Evolutionary conservation across 2,113 vertebrate genomes (phyloP).

Genomic region (Zeus faber): DNA sequence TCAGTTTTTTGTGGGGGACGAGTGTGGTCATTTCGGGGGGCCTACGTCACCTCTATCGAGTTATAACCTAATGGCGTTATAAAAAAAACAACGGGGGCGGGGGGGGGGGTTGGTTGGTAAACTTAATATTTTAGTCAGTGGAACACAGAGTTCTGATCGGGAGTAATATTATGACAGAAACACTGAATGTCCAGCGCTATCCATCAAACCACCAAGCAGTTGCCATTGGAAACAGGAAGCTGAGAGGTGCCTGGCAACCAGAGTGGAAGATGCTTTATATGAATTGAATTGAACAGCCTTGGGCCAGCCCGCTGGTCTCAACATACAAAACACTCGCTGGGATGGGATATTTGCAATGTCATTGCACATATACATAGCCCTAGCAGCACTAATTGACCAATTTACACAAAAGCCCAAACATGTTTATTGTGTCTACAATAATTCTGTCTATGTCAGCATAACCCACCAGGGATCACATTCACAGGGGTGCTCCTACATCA

Average conservation of each 20-base stretch:
- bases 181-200: constrained; percentile 63
- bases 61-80: no score
- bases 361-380: constrained; percentile 21
- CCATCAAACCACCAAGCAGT: constrained; percentile 70
- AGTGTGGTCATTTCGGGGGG: no score
- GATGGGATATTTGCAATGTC: constrained; percentile 20
- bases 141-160: constrained; percentile 43
- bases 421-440: no score
- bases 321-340: constrained; percentile 27
- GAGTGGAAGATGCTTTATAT: constrained; percentile 60
- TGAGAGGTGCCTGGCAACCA: constrained; percentile 72
- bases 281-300: constrained; percentile 50
- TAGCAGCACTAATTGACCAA: constrained; percentile 1
- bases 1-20: no score
- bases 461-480: no score
- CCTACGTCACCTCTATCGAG: no score
- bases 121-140: constrained; percentile 60
- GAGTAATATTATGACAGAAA: constrained; percentile 56
- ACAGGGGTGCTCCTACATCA: no score
- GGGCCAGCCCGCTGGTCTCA: constrained; percentile 46
- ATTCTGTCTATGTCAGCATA: no score
- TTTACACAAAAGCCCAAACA: constrained; percentile 17
- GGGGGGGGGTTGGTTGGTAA: constrained; percentile 22
- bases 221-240: constrained; percentile 75
- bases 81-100: constrained; percentile 1